Evolutionary conservation across 1,140 invertebrate genomes (phyloP), one percentile per base, ranked within the genome.

Genomic region (Leptinotarsa defecta): DNA sequence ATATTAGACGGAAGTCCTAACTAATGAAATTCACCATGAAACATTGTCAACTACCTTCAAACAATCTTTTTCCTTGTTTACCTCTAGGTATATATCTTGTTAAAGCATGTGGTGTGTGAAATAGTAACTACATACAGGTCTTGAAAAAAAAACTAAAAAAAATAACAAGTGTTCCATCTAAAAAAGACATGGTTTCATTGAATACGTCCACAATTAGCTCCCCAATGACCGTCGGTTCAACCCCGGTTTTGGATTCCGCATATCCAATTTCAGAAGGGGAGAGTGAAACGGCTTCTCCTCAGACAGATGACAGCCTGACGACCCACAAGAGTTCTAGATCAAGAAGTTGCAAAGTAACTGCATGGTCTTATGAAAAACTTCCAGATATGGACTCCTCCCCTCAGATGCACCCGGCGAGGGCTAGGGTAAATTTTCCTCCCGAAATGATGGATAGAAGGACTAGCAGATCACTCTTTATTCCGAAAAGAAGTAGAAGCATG

Each of bases 401-500:
- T 20, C 82, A 82, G 3, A 52, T 76, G 17, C 85, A 85, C 4
- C 86, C 84, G 17, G 83, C 86, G 13, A 87, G 86, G 70, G 78
- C 81, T 52, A 79, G 84, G 77, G 92, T 94, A 57, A 94, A 93
- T 83, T 94, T 94, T 83, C 91, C 92, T 62, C 89, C 91, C 1
- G 91, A 92, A 61, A 87, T 91, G 69, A 86, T 89, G 57, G 84
- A 88, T 43, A 86, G 91, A 64, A 85, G 91, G 76, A 86, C 90
- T 17, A 89, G 91, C 68, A 88, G 88, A 77, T 83, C 86, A n/a
- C 83, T 86, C 76, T 84, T 83, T 87, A 86, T 80, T 85, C 85
- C 85, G 78, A 80, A 89, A 78, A 81, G 92, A 74, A 87, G 91
- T 82, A 81, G 92, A n/a, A 94, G 92, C 75, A 93, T 94, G 93